A percentile compares a stretch with the other conserved stretches of the same genome.
Evolutionary conservation across 1,140 invertebrate species (phyloP).

Genomic region (Zaprionus capensis): DNA sequence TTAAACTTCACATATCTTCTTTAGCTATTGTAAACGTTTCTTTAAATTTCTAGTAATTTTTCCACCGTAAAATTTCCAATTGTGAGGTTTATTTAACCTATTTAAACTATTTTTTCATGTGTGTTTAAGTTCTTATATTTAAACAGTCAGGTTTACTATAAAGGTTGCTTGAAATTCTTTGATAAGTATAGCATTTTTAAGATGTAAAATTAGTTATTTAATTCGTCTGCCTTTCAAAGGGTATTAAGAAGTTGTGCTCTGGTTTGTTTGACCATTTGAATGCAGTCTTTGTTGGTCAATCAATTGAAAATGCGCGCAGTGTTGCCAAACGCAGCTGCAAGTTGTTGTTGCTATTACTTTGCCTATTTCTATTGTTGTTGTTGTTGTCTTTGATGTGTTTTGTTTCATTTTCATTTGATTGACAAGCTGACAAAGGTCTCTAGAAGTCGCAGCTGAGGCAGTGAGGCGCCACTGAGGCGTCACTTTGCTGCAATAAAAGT

Average conservation of each 20-base stretch:
- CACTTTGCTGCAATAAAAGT: slow-evolving; percentile 27
- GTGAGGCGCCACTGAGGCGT: slow-evolving; percentile 8
- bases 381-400: not conserved
- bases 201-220: not conserved
- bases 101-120: no score
- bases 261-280: slow-evolving; percentile 24
- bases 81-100: no score
- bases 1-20: no score
- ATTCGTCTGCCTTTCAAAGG: not conserved
- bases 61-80: no score
- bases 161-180: no score
- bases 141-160: no score
- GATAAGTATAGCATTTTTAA: not conserved
- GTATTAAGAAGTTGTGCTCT: not conserved
- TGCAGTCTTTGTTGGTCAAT: slow-evolving; percentile 48
- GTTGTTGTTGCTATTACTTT: not conserved
- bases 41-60: no score
- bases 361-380: not conserved
- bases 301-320: slow-evolving; percentile 43
- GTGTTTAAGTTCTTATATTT: no score
- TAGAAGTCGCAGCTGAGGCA: not conserved
- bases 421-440: slow-evolving; percentile 55
- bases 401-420: slow-evolving; percentile 47
- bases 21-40: no score
- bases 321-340: slow-evolving; percentile 31